A percentile compares a stretch with the other conserved stretches of the same genome.
These are phyloP conservation scores for Zapornia atra DNA, from an alignment of 2,113 vertebrate genomes.

Conservation along the genomic window DNA sequence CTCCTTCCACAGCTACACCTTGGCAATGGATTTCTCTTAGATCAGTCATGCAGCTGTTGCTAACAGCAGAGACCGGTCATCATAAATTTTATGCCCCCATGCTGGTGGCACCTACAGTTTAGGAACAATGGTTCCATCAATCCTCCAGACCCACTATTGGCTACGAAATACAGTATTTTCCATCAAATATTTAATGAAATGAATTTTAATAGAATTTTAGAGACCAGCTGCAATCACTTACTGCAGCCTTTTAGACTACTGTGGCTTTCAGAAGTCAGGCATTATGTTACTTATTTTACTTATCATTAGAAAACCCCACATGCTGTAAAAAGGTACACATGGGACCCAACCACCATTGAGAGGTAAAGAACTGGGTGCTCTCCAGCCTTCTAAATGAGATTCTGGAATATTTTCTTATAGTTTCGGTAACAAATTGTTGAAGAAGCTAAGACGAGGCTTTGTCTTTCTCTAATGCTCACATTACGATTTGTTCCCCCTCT, in stretches of 20 bases:
- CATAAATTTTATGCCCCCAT: not conserved
- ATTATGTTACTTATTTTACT: not conserved
- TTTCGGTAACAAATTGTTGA: not conserved
- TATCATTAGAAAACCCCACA: not conserved
- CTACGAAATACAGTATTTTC: not conserved
- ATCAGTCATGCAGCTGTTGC: not conserved
- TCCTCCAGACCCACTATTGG: not conserved
- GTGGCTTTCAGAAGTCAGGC: not conserved
- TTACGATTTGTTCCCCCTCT: not conserved
- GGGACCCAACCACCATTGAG: not conserved
- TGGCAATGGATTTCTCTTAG: not conserved
- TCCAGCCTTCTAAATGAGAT: not conserved
- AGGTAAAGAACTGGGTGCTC: not conserved
- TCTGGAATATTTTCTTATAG: not conserved
- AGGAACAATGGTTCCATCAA: not conserved
- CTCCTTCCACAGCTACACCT: not conserved
- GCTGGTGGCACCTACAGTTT: not conserved
- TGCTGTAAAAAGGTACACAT: not conserved
- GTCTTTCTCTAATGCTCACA: not conserved
- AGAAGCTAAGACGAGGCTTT: not conserved
- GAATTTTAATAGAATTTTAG: not conserved
- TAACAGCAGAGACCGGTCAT: not conserved
- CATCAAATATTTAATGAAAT: not conserved
- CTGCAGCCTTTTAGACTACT: not conserved
- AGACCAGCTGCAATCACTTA: not conserved